These are phyloP conservation scores for Colossoma macropomum DNA, from an alignment of 2,113 vertebrate species.

Conservation along the genomic window DNA sequence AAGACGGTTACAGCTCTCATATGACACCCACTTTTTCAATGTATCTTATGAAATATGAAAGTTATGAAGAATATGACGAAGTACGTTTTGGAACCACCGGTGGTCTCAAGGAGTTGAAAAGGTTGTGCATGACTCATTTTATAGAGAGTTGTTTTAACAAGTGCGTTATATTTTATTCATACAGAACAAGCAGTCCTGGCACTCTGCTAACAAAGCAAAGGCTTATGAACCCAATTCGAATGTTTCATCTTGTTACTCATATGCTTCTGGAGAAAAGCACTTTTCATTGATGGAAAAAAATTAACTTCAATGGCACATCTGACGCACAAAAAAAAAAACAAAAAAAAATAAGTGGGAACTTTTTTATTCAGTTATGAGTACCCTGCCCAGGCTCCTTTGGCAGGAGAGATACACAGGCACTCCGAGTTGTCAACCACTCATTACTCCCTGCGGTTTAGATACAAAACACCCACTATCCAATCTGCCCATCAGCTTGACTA, in stretches of 20 bases:
- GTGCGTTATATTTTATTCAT: constrained; percentile 10
- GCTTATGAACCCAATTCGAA: not conserved
- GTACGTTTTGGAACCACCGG: too few species aligned
- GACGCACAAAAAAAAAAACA: not conserved
- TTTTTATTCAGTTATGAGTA: constrained; percentile 12
- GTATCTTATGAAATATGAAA: too few species aligned
- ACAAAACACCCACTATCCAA: constrained; percentile 59
- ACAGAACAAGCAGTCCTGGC: not conserved
- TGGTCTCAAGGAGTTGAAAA: too few species aligned
- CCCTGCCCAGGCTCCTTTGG: constrained; percentile 40
- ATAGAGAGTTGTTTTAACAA: too few species aligned
- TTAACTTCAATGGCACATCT: not conserved
- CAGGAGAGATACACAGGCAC: constrained; percentile 45
- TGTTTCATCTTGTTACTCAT: not conserved
- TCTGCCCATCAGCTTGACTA: constrained; percentile 57
- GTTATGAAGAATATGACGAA: too few species aligned
- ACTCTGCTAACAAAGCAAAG: not conserved
- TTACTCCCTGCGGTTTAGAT: constrained; percentile 46
- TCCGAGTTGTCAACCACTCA: constrained; percentile 45
- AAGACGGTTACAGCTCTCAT: too few species aligned
- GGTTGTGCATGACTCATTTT: too few species aligned
- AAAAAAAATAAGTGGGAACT: constrained; percentile 19
- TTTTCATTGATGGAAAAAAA: not conserved
- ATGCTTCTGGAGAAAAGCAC: not conserved
- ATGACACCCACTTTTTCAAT: too few species aligned